Percentiles rank a stretch among this genome's conserved stretches.
phyloP scores from a whole-genome alignment of 2,888 invertebrate genomes.

The Napeogenes inachia region DNA sequence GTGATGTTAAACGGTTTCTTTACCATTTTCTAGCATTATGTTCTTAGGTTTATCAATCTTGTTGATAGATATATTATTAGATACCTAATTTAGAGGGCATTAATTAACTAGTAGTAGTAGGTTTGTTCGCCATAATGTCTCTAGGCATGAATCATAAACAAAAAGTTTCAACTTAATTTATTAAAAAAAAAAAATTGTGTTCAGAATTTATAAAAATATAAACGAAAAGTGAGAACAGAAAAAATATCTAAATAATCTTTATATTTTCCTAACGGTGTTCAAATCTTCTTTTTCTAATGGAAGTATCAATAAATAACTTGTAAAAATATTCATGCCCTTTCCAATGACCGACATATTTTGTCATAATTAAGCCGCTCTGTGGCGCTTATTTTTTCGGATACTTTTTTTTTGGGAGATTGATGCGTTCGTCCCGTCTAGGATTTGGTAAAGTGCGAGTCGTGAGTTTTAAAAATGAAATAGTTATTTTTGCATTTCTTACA shows the following conservation, averaged over 20 bases:
- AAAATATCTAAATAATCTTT: neutral
- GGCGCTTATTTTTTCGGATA: conserved; percentile 56
- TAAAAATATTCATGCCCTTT: conserved; percentile 47
- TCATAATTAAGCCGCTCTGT: conserved; percentile 63
- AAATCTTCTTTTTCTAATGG: conserved; percentile 32
- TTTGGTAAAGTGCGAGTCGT: conserved; percentile 22
- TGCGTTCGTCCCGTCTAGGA: conserved; percentile 26
- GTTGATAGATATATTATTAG: neutral
- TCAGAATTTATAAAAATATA: too few relatives aligned
- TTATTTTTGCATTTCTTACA: neutral
- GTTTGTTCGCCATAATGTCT: too few relatives aligned
- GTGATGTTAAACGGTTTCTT: conserved; percentile 4
- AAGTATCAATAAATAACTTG: conserved; percentile 52
- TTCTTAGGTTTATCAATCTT: conserved; percentile 11
- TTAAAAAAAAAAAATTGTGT: too few relatives aligned
- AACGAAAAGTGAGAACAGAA: too few relatives aligned
- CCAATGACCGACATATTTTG: conserved; percentile 66
- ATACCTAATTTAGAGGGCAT: too few relatives aligned
- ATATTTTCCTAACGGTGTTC: neutral
- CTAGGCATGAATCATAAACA: too few relatives aligned
- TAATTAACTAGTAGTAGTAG: too few relatives aligned
- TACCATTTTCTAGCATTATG: neutral
- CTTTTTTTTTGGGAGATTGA: conserved; percentile 44
- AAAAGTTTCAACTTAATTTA: too few relatives aligned
- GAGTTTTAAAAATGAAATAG: conserved; percentile 12